These are phyloP conservation scores for Rhodophaea formosa DNA, from an alignment of 2,888 invertebrate species.

Conservation along the genomic window DNA sequence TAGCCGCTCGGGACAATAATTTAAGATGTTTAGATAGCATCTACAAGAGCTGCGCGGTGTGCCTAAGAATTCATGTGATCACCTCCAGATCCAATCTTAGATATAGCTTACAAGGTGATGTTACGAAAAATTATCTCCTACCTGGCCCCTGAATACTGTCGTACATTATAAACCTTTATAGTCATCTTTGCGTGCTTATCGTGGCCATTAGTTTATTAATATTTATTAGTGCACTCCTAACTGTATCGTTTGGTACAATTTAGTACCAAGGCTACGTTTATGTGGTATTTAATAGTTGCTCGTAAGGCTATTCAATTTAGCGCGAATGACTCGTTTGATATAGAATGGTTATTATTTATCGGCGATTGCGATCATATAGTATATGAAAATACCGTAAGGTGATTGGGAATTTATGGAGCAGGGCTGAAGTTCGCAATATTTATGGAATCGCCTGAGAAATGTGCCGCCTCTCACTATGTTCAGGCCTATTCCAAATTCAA, in stretches of 20 bases:
- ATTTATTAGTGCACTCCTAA: constrained; percentile 38
- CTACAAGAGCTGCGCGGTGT: constrained; percentile 72
- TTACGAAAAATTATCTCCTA: constrained; percentile 69
- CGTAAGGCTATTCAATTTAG: constrained; percentile 21
- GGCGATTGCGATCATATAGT: constrained; percentile 11
- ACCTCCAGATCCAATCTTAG: constrained; percentile 74
- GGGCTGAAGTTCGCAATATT: neutral
- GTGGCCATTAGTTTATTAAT: constrained; percentile 40
- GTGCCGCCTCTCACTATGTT: neutral
- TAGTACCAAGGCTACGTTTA: constrained; percentile 25
- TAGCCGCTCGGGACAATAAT: constrained; percentile 73
- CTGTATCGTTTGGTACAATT: constrained; percentile 29
- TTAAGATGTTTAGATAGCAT: constrained; percentile 78
- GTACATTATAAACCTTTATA: constrained; percentile 52
- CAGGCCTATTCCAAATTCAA: no score
- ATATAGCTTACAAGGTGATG: constrained; percentile 69
- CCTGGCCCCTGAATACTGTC: constrained; percentile 59
- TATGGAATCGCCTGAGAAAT: neutral
- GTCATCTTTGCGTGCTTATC: constrained; percentile 37
- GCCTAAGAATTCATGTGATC: constrained; percentile 78
- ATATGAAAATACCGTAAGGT: constrained; percentile 10
- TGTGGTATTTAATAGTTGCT: constrained; percentile 22
- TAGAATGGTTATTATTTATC: constrained; percentile 13
- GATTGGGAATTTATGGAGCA: constrained; percentile 1
- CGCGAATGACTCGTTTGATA: constrained; percentile 13